These are phyloP conservation scores for Pachymerium ferrugineum DNA, from an alignment of 2,888 invertebrate species.

Conservation along the genomic window DNA sequence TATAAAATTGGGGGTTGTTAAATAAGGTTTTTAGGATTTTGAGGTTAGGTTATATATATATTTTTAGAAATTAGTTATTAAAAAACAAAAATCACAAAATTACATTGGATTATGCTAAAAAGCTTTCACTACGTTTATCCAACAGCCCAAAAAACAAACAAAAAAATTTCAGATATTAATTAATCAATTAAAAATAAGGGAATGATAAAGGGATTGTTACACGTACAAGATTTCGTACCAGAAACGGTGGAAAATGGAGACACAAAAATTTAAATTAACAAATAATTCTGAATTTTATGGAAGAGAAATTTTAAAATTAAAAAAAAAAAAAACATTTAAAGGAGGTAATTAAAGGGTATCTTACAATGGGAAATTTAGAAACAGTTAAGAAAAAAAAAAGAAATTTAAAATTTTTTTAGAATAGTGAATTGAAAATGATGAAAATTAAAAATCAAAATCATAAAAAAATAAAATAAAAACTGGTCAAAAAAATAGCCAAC, in stretches of 20 bases:
- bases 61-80: not conserved
- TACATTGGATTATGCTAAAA: conserved; percentile 10
- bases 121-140: conserved; percentile 26
- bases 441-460: not conserved
- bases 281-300: not conserved
- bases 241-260: not conserved
- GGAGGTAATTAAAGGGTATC: conserved; percentile 10
- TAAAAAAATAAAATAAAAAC: not conserved
- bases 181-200: not conserved
- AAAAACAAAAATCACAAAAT: not conserved
- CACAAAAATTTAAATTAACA: conserved; percentile 3
- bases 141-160: not conserved
- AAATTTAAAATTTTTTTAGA: not conserved
- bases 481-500: conserved; percentile 10
- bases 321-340: not conserved
- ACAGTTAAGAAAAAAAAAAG: not conserved
- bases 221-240: not conserved
- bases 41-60: not conserved
- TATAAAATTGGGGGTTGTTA: conserved; percentile 10
- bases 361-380: not conserved
- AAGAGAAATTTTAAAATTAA: not conserved
- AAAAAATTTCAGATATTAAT: not conserved
- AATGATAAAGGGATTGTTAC: not conserved
- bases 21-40: not conserved
- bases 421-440: no score